Evolutionary conservation across 1,140 invertebrate genomes (phyloP), one percentile per base, ranked within the genome.

Genomic region (Cydia fagiglandana): DNA sequence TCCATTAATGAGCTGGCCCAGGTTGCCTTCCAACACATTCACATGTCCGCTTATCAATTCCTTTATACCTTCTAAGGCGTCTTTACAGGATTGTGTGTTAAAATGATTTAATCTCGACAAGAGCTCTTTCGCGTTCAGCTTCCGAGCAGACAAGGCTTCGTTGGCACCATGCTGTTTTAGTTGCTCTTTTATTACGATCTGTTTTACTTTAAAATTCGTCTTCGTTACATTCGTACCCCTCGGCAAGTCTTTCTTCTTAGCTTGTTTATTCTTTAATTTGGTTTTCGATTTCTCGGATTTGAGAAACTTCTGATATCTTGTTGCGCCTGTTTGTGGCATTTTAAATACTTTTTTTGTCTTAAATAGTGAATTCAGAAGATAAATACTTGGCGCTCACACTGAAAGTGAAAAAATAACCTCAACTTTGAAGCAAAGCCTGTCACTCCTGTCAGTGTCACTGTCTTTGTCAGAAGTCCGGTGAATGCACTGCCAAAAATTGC

Each of bases 161-260:
- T 93, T 88, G 41, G 93, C 91, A 76, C 92, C 89, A 74, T 95
- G 94, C 64, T 95, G 94, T 83, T 95, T 96, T 1, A 97, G 89
- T 85, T 98, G 97, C 83, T 96, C 95, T 75, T 94, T 94, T 53
- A 98, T 94, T 9, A 97, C 91, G 80, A 99, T 98, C 85, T 97
- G 97, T 81, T 96, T 96, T 2, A 97, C 94, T 95, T 98, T 98
- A 84, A 98, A 98, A 82, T 96, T 95, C 0, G 97, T 96, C 86
- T 98, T 95, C 0, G 97, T 98, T 3, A 97, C 94, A 94, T 98
- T 98, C 64, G 95, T 94, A 13, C 96, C 96, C 91, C 96, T 97
- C 0, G 96, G 96, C 64, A 96, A 86, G 93, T 95, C 82, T 95
- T 95, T 88, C 93, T 94, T 61, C 56, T 61, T 61, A 61, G 56